These are phyloP conservation scores for Leucozona laternaria DNA, from an alignment of 2,888 invertebrate genomes.

Conservation along the genomic window DNA sequence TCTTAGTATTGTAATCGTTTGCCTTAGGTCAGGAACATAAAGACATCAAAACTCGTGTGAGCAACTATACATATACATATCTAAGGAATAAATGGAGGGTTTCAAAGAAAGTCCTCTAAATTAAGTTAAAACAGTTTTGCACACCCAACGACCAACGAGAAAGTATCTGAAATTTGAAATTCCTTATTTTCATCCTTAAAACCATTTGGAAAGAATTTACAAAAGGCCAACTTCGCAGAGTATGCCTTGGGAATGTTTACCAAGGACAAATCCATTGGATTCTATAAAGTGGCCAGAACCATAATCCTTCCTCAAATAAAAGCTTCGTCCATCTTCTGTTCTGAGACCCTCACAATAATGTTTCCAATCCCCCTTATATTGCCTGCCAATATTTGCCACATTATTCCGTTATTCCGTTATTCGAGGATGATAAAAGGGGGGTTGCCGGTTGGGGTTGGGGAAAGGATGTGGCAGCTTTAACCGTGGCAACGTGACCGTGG, in stretches of 20 bases:
- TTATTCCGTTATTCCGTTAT: conserved; percentile 4
- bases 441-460: no score
- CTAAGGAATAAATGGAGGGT: background rate
- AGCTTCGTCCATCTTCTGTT: conserved; percentile 51
- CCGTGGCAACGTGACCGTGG: conserved; percentile 67
- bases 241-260: conserved; percentile 72
- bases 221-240: conserved; percentile 53
- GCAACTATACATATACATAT: background rate
- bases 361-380: conserved; percentile 43
- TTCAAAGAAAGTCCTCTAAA: conserved; percentile 35
- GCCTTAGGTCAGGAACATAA: conserved; percentile 53
- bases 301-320: conserved; percentile 74
- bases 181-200: conserved; percentile 43
- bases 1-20: conserved; percentile 40
- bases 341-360: conserved; percentile 31
- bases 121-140: conserved; percentile 63
- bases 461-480: conserved; percentile 35
- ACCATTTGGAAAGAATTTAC: conserved; percentile 30
- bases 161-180: conserved; percentile 54
- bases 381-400: conserved; percentile 50
- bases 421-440: background rate
- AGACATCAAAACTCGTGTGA: conserved; percentile 56
- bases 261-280: conserved; percentile 74
- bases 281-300: conserved; percentile 75
- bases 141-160: conserved; percentile 33